Base-by-base conservation (phyloP, 2,888 invertebrate species). In the Meandrusa payeni region DNA sequence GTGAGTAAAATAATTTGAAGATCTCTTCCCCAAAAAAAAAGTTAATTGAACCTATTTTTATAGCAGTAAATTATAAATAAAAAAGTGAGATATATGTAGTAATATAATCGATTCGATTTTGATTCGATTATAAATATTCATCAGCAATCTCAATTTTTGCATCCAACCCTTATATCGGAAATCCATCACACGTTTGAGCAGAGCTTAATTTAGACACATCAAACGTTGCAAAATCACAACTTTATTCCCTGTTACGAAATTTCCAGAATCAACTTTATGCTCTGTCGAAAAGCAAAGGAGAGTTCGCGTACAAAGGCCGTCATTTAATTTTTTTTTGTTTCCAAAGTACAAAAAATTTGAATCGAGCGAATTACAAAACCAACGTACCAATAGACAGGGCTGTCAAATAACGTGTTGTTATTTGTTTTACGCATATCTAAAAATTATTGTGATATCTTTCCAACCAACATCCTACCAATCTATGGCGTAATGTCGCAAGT, bases 331-430 rank as follows among this genome's bases (percentile, higher is more conserved):
- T 61, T 79, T 76, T 80, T 77, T 76, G 69, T 76, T 80, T 73
- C 59, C 61, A 67, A 74, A 67, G 70, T 68, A 72, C 64, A 69
- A 76, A 81, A 80, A 79, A 76, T 64, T 76, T 73, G 76, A 77
- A 78, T 77, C 66, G 70, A 70, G 55, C 57, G 72, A 77, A 81
- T 80, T 75, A 81, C 73, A 73, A 80, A 79, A 79, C 75, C 71
- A 54, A 69, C 70, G 61, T 65, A 64, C 55, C 59, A 52, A 53
- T 46, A 46, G 51, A 20, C 64, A 81, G 77, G 80, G 80, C 45
- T 80, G 70, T 54, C 39, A 22, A 19, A n/a, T 12, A 12, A 7
- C 17, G 2, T 17, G 3, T 7, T 3, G 4, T 15, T 15, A 15
- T 3, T 15, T 15, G 15, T 15, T 15, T 15, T 15, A 4, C 15